Evolutionary conservation across 2,113 vertebrate species (phyloP).

Genomic region (Stigmatopora nigra): DNA sequence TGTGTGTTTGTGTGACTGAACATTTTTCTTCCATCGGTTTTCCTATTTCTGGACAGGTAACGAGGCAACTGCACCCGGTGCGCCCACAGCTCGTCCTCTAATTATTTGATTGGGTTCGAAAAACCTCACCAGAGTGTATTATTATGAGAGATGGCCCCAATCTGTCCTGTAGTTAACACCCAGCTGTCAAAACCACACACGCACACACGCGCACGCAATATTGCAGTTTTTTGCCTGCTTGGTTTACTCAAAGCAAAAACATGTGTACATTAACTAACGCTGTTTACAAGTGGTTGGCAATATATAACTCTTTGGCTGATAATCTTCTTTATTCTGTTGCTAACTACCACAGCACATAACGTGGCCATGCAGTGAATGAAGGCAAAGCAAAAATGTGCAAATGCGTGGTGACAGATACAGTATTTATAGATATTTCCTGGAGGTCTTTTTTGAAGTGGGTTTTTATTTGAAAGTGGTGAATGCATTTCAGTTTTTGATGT

Average conservation of each 20-base stretch:
- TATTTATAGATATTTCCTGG: not conserved
- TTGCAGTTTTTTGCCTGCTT: not conserved
- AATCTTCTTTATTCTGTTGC: no score
- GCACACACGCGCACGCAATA: no score
- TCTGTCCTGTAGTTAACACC: slow-evolving; percentile 28
- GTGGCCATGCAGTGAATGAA: no score
- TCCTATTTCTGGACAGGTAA: slow-evolving; percentile 64
- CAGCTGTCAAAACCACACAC: slow-evolving; percentile 20
- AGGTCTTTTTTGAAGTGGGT: slow-evolving; percentile 4
- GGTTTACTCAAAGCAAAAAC: not conserved
- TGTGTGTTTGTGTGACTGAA: slow-evolving; percentile 5
- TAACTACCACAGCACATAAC: no score
- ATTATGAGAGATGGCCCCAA: slow-evolving; percentile 29
- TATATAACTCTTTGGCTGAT: no score
- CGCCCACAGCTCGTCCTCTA: slow-evolving; percentile 29
- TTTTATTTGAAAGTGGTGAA: not conserved
- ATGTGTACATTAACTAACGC: not conserved
- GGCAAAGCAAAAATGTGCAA: no score
- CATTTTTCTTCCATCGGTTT: slow-evolving; percentile 24
- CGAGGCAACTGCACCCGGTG: slow-evolving; percentile 24
- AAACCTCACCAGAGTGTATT: slow-evolving; percentile 22
- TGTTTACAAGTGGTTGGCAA: not conserved
- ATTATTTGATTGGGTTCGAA: slow-evolving; percentile 36
- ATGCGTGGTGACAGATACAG: not conserved
- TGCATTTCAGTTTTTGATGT: not conserved